Percentiles rank a stretch among this genome's conserved stretches.
Conservation (phyloP, 2,888 invertebrate species). For the Drosophila mimica region DNA sequence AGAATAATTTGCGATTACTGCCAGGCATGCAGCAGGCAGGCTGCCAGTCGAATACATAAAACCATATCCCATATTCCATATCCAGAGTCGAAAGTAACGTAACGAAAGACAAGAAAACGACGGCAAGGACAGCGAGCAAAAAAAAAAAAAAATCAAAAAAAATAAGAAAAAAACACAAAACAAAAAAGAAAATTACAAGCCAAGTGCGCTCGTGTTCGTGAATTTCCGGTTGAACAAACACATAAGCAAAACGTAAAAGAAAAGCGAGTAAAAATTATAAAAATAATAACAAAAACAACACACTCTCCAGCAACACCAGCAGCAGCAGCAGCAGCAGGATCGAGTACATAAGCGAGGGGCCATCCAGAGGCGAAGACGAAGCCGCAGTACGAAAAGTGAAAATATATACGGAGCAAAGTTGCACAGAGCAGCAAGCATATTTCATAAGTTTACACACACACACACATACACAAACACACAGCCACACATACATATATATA, state of each 20-base stretch:
- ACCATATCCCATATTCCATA: constrained; percentile 49
- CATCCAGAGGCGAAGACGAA: constrained; percentile 43
- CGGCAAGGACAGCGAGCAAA: constrained; percentile 38
- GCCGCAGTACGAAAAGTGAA: constrained; percentile 74
- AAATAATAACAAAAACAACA: constrained; percentile 71
- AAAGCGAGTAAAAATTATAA: constrained; percentile 56
- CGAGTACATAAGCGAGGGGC: constrained; percentile 50
- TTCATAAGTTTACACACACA: constrained; percentile 70
- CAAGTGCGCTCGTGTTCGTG: constrained; percentile 78
- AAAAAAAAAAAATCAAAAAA: constrained; percentile 17
- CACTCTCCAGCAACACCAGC: constrained; percentile 16
- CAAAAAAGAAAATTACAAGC: constrained; percentile 62
- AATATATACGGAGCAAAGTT: constrained; percentile 68
- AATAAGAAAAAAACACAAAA: constrained; percentile 15
- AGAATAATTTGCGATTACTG: constrained; percentile 75
- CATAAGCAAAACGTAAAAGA: constrained; percentile 71
- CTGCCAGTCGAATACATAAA: constrained; percentile 34
- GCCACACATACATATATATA: neutral
- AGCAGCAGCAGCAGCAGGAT: constrained; percentile 33
- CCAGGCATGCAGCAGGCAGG: constrained; percentile 31
- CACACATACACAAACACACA: constrained; percentile 13
- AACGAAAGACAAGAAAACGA: constrained; percentile 68
- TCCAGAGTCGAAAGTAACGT: constrained; percentile 57
- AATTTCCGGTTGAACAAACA: constrained; percentile 84
- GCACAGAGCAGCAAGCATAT: constrained; percentile 72